Evolutionary conservation across 2,888 invertebrate species (phyloP), one percentile per base, ranked within the genome.

Genomic region (Dusona sp.): DNA sequence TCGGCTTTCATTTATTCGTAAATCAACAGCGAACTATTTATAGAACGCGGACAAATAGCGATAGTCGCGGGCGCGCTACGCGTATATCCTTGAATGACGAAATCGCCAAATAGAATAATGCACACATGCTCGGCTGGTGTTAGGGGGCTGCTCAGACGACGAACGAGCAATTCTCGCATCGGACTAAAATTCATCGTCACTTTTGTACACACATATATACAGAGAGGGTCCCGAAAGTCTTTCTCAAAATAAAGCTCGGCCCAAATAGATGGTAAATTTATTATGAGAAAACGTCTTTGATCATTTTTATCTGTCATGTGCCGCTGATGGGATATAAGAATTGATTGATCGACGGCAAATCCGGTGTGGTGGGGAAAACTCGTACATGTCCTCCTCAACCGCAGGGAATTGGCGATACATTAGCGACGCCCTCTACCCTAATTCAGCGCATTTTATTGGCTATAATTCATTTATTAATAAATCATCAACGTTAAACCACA

Each of bases 1-100:
- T 74, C 73, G 87, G 91, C 92, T 93, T 93, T 93, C 92, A 92
- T 93, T 93, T 93, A 93, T 93, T 93, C 93, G 92, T 93, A 93
- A 93, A 93, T 93, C 93, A 93, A 92, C 92, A 91, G 91, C 85
- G 85, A 84, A 83, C 92, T 93, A 93, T 93, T 93, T 93, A 93
- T 93, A 93, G 93, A 90, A 74, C 89, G 87, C 91, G 90, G 92
- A 92, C 92, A 92, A 93, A 93, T 93, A 93, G 91, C 91, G 93
- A 93, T 93, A 92, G 92, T 92, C 89, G 87, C 85, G 87, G 88
- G 90, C 79, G 78, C 83, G 51, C 54, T 68, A 38, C 85, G 67
- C 88, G 88, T 89, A 89, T 91, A 91, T 92, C 92, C 92, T 92
- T 92, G 92, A 91, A 92, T 91, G 90, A 89, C 88, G 88, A 91